Base-by-base conservation (phyloP, 2,113 vertebrate genomes). In the Parus major region DNA sequence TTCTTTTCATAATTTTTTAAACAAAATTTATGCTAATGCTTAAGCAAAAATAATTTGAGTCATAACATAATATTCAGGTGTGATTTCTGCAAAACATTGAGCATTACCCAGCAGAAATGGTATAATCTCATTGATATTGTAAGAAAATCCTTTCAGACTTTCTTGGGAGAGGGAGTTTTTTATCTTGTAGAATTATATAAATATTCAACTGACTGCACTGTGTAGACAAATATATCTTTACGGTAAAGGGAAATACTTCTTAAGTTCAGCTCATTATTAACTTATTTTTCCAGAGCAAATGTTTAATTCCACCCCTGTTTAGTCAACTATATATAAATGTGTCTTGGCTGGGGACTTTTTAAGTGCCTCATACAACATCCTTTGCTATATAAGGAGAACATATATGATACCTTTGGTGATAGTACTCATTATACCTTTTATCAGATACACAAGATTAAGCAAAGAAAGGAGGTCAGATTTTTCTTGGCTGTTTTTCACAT, bases 351-450 rank as follows among this genome's bases (percentile, higher is more conserved):
- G 18, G 11, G 41, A 31, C 28, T 19, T 65, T 53, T 77, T 55
- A 29, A 44, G 10, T 22, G 21, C 10, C 1, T 1, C 16, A 8
- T 35, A 33, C 10, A 61, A 31, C 5, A 53, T 18, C 5, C 7
- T 71, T 85, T 71, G 57, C 57, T 57, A 72, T 75, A 52, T 41
- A 65, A 41, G 22, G 18, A 76, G 60, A 86, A 66, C 29, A 33
- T 7, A 31, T 0, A 0, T 21, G 23, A 22, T 53, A 35, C 2
- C 5, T 75, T 59, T 33, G 49, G 3, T 35, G 39, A 7, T 8
- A 89, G 9, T 61, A n/a, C n/a, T 59, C 4, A 10, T 70, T 61
- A 60, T 5, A 31, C 2, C 8, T 69, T 90, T 80, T 50, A 55
- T 65, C 5, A 13, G 23, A 50, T 29, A 55, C 7, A 59, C 4